Evolutionary conservation across 2,797 vertebrate species (phyloP).

Genomic region (Enteromius mattozi): DNA sequence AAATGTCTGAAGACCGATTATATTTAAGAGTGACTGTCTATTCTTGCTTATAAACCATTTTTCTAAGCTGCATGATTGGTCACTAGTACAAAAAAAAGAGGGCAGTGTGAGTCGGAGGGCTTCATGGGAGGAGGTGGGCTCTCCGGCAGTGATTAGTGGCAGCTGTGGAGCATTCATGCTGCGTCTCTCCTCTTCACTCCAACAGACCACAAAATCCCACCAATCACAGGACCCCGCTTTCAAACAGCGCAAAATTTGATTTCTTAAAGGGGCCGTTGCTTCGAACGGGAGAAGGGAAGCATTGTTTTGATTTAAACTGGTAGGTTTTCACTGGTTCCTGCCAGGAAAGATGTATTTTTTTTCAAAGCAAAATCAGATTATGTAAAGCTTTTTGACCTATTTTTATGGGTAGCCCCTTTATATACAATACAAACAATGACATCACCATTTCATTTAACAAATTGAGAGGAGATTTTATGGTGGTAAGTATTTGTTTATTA

Average conservation of each 20-base stretch:
- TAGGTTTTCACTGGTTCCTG: neutral
- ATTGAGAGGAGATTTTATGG: conserved; percentile 79
- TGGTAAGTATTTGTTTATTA: conserved; percentile 87
- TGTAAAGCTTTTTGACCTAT: neutral
- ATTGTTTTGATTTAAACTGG: conserved; percentile 60
- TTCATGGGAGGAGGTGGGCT: conserved; percentile 32
- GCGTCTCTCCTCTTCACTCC: conserved; percentile 73
- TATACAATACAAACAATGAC: conserved; percentile 69
- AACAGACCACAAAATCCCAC: conserved; percentile 74
- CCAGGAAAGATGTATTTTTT: neutral
- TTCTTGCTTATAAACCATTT: conserved; percentile 29
- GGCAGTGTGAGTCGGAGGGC: conserved; percentile 4
- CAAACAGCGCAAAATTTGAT: conserved; percentile 79
- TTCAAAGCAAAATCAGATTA: neutral
- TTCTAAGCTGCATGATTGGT: conserved; percentile 31
- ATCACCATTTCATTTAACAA: conserved; percentile 75
- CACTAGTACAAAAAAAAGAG: conserved; percentile 19
- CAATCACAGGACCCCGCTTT: conserved; percentile 73
- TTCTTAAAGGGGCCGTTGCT: conserved; percentile 79
- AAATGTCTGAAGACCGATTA: conserved; percentile 13
- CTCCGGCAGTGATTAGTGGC: conserved; percentile 56
- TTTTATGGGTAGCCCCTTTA: conserved; percentile 45
- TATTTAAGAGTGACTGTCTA: conserved; percentile 35
- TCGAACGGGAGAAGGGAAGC: neutral
- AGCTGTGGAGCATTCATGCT: conserved; percentile 71